Conservation (phyloP, 2,888 invertebrate genomes). For the Lithosia quadra region DNA sequence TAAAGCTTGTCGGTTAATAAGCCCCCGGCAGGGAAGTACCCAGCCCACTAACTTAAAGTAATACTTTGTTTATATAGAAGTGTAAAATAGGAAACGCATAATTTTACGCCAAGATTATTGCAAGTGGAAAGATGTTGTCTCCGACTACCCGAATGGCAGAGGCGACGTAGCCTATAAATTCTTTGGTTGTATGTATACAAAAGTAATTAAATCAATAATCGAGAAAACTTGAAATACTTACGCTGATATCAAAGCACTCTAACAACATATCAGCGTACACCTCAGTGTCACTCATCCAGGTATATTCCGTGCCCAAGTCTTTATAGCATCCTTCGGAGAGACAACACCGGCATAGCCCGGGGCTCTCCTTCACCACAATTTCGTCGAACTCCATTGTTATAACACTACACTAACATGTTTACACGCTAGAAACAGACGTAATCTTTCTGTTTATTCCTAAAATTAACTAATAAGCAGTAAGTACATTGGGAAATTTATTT, state of each 20-base stretch:
- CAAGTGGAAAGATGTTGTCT: background rate
- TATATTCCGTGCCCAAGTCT: slow-evolving; percentile 76
- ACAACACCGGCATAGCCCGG: slow-evolving; percentile 83
- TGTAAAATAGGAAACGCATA: background rate
- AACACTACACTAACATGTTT: slow-evolving; percentile 47
- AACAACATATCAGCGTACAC: slow-evolving; percentile 83
- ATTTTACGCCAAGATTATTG: background rate
- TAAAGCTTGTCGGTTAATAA: no score
- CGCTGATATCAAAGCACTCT: slow-evolving; percentile 83
- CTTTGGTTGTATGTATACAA: background rate
- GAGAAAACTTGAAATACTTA: slow-evolving; percentile 58
- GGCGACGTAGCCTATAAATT: no score
- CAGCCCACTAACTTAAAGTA: no score
- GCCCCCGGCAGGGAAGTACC: background rate
- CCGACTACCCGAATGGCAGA: background rate
- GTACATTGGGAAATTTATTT: slow-evolving; percentile 12
- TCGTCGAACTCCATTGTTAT: slow-evolving; percentile 78
- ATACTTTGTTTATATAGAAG: background rate
- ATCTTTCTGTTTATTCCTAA: background rate
- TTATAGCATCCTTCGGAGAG: slow-evolving; percentile 83
- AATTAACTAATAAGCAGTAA: slow-evolving; percentile 9
- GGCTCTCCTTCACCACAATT: slow-evolving; percentile 79
- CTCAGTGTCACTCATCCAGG: slow-evolving; percentile 82
- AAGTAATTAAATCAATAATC: background rate
- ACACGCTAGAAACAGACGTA: background rate